Conservation (phyloP, 2,113 vertebrate genomes). For the Leptosomus discolor region DNA sequence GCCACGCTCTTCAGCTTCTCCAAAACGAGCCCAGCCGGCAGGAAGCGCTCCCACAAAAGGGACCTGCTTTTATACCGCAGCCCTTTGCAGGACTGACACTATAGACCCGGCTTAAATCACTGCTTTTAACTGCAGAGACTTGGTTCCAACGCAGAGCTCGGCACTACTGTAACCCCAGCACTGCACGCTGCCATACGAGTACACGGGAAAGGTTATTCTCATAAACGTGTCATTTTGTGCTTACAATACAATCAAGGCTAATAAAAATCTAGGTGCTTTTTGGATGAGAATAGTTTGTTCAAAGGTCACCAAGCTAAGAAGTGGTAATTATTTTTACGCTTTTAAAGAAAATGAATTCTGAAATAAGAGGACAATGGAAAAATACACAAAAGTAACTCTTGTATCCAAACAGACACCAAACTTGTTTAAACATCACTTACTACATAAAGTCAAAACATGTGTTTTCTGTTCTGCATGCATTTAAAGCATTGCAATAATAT, state of each 20-base stretch:
- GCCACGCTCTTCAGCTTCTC: not conserved
- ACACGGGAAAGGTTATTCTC: not conserved
- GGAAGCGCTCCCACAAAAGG: not conserved
- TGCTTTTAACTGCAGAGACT: not conserved
- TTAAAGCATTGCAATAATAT: not conserved
- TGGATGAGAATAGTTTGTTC: not conserved
- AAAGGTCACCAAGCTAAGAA: not conserved
- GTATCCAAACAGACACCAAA: not conserved
- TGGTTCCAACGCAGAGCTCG: not conserved
- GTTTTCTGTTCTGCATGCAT: not conserved
- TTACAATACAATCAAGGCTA: not conserved
- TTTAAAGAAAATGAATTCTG: not conserved
- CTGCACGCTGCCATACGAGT: not conserved
- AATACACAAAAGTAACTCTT: not conserved
- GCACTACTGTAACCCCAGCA: not conserved
- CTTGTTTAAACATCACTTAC: not conserved
- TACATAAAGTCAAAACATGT: not conserved
- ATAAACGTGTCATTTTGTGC: not conserved
- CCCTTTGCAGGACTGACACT: not conserved
- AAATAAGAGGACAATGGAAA: not conserved
- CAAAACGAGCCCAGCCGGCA: not conserved
- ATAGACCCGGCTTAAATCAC: too few relatives aligned
- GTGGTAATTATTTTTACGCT: not conserved
- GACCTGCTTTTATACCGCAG: not conserved
- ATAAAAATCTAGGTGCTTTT: not conserved